Conservation (phyloP, 2,888 invertebrate species). For the Synergus japonicus region DNA sequence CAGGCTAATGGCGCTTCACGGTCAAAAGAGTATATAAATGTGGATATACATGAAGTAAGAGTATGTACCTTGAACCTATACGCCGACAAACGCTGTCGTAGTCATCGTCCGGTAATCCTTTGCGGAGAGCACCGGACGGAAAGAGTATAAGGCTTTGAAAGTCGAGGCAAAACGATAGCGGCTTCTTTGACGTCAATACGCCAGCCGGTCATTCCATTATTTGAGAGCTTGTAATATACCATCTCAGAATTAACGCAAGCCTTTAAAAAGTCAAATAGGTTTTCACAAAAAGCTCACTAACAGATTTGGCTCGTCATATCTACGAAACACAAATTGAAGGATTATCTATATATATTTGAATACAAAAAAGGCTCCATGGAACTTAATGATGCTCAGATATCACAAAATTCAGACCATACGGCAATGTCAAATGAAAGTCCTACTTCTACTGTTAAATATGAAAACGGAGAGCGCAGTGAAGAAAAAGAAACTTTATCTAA, state of each 20-base stretch:
- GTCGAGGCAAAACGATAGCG: conserved; percentile 24
- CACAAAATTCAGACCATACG: too few relatives aligned
- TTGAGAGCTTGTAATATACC: conserved; percentile 14
- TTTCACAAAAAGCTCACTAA: background rate
- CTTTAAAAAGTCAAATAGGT: background rate
- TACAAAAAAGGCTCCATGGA: too few relatives aligned
- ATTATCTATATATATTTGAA: too few relatives aligned
- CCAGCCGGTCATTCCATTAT: conserved; percentile 36
- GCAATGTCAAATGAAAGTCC: too few relatives aligned
- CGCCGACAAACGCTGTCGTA: conserved; percentile 1
- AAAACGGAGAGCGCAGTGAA: too few relatives aligned
- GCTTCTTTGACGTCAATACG: conserved; percentile 28
- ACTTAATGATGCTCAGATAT: too few relatives aligned
- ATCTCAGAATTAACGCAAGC: conserved; percentile 6
- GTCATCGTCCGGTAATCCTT: conserved; percentile 32
- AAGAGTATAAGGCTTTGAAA: conserved; percentile 24
- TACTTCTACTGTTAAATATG: too few relatives aligned
- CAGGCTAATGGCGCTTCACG: conserved; percentile 1
- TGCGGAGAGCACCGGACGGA: background rate
- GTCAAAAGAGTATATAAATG: conserved; percentile 11
- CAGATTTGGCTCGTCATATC: too few relatives aligned
- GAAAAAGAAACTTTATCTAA: too few relatives aligned
- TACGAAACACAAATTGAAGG: too few relatives aligned
- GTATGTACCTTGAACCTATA: conserved; percentile 22
- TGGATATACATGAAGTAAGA: background rate